Evolutionary conservation across 2,888 invertebrate genomes (phyloP).

Genomic region (Melieria omissa): DNA sequence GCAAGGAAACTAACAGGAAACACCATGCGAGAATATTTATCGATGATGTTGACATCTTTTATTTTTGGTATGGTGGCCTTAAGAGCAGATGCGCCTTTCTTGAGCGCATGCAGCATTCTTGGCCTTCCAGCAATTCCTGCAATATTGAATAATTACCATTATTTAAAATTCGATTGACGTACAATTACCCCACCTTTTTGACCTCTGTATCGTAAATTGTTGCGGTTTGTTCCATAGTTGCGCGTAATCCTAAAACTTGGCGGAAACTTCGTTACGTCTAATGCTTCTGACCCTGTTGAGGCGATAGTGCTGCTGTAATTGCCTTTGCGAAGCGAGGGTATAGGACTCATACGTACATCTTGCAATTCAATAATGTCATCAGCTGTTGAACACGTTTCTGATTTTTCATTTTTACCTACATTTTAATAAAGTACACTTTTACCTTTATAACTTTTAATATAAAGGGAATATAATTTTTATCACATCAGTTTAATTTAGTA

Average conservation of each 20-base stretch:
- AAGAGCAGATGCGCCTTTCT: constrained; percentile 85
- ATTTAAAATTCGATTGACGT: neutral
- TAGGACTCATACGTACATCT: constrained; percentile 85
- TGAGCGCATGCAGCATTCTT: constrained; percentile 83
- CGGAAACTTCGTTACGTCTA: constrained; percentile 77
- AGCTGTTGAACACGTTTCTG: constrained; percentile 66
- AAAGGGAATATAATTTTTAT: neutral
- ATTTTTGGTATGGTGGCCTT: constrained; percentile 95
- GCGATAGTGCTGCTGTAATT: constrained; percentile 74
- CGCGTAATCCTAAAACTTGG: constrained; percentile 81
- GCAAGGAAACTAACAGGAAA: constrained; percentile 96
- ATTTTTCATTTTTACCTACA: constrained; percentile 62
- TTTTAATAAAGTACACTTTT: neutral
- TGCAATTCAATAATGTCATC: constrained; percentile 92
- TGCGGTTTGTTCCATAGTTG: constrained; percentile 70
- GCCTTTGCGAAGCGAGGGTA: constrained; percentile 80
- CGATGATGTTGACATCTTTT: constrained; percentile 97
- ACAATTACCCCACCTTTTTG: constrained; percentile 64
- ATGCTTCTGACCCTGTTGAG: constrained; percentile 70
- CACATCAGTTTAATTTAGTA: too few species aligned
- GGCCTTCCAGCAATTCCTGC: constrained; percentile 63
- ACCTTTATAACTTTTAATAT: neutral
- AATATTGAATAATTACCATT: neutral
- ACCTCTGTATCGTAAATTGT: constrained; percentile 72
- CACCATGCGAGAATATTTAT: constrained; percentile 94